These are phyloP conservation scores for Arctia plantaginis DNA, from an alignment of 2,888 invertebrate genomes.

Conservation along the genomic window DNA sequence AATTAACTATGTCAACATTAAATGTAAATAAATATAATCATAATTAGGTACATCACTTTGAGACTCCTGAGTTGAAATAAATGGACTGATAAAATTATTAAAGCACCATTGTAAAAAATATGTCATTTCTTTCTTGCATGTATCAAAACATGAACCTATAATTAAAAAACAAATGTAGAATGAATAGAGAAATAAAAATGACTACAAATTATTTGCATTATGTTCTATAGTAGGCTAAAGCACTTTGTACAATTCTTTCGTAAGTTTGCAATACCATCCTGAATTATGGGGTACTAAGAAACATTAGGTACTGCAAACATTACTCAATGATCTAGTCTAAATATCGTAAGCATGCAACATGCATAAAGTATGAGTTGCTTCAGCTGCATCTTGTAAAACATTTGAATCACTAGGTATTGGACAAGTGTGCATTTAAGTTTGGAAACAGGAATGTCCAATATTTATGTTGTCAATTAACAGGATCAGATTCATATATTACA, in stretches of 20 bases:
- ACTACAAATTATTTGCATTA: not conserved
- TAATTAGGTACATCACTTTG: slow-evolving; percentile 71
- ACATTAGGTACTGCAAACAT: not conserved
- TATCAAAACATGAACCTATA: slow-evolving; percentile 59
- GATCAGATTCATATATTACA: slow-evolving; percentile 13
- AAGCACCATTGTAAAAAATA: slow-evolving; percentile 65
- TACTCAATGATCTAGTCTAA: not conserved
- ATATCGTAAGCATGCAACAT: not conserved
- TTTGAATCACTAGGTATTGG: not conserved
- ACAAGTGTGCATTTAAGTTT: not conserved
- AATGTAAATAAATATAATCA: slow-evolving; percentile 27
- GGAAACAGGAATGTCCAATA: not conserved
- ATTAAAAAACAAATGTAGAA: slow-evolving; percentile 40
- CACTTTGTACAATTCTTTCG: not conserved
- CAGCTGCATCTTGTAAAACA: not conserved
- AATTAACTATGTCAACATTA: not conserved
- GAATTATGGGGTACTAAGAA: not conserved
- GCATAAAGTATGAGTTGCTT: not conserved
- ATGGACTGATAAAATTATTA: slow-evolving; percentile 61
- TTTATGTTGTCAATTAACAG: slow-evolving; percentile 1
- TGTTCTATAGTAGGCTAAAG: not conserved
- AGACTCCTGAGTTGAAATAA: slow-evolving; percentile 51
- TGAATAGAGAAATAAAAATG: not conserved
- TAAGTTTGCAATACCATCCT: not conserved
- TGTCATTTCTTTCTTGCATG: slow-evolving; percentile 66